Evolutionary conservation across 2,113 vertebrate species (phyloP).

Genomic region (Vicugna pacos): DNA sequence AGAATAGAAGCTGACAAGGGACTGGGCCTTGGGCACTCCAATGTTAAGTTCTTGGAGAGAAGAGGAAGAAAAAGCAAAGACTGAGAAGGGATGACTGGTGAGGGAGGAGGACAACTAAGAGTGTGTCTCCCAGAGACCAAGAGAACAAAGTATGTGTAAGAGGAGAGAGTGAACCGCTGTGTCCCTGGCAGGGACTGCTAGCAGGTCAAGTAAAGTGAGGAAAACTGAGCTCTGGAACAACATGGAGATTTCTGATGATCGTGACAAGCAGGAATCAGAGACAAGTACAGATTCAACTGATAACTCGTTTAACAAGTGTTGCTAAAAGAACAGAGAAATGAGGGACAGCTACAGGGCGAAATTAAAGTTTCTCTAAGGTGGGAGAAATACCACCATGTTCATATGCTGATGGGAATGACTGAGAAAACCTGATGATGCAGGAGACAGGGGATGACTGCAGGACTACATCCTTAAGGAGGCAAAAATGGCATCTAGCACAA

Average conservation of each 20-base stretch:
- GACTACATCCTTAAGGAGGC: background rate
- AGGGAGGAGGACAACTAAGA: background rate
- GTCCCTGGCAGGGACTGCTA: background rate
- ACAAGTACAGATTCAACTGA: background rate
- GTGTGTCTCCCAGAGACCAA: background rate
- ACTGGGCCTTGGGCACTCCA: background rate
- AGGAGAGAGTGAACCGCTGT: background rate
- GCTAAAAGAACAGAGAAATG: background rate
- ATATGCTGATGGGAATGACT: background rate
- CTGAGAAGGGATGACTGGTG: background rate
- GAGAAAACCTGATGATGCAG: background rate
- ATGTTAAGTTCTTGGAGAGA: background rate
- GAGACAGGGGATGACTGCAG: background rate
- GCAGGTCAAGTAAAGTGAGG: background rate
- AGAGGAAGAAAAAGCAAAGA: background rate
- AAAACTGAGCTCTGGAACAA: background rate
- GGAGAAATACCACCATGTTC: slow-evolving; percentile 5
- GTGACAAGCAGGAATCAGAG: background rate
- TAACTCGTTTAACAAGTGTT: background rate
- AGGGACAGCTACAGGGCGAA: background rate
- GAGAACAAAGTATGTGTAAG: background rate
- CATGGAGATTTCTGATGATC: background rate
- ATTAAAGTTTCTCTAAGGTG: background rate
- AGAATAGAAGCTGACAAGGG: background rate
- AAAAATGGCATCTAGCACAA: background rate